phyloP scores from a whole-genome alignment of 2,888 invertebrate species.

The Stegophylla sp. region DNA sequence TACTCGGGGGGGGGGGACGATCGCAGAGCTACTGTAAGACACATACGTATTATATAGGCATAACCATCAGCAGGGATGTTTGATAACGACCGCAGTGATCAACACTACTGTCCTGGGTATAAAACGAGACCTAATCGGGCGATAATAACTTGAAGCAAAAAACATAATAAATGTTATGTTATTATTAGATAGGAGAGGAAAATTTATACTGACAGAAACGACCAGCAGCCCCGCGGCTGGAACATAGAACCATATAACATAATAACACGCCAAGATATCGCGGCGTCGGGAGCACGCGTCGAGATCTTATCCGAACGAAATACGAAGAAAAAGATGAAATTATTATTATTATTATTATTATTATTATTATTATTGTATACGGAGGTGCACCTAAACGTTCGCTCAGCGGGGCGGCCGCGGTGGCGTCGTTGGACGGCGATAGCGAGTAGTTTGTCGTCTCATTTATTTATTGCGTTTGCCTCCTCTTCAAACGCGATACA shows the following conservation, averaged over 20 bases:
- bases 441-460: neutral
- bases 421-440: neutral
- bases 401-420: slow-evolving; percentile 26
- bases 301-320: slow-evolving; percentile 37
- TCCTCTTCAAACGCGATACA: neutral
- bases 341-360: neutral
- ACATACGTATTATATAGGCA: too few relatives aligned
- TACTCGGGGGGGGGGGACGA: too few relatives aligned
- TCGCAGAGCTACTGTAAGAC: too few relatives aligned
- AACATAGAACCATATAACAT: too few relatives aligned
- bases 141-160: neutral
- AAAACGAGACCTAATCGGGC: too few relatives aligned
- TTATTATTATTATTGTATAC: neutral
- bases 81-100: too few relatives aligned
- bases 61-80: too few relatives aligned
- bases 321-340: neutral
- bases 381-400: slow-evolving; percentile 4
- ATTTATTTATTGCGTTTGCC: neutral
- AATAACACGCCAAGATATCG: neutral
- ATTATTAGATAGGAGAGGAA: neutral
- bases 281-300: slow-evolving; percentile 44
- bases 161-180: too few relatives aligned
- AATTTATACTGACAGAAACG: neutral
- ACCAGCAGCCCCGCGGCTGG: neutral
- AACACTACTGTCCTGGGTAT: too few relatives aligned